These are phyloP conservation scores for Macrotus californicus DNA, from an alignment of 2,113 vertebrate genomes.

Conservation along the genomic window DNA sequence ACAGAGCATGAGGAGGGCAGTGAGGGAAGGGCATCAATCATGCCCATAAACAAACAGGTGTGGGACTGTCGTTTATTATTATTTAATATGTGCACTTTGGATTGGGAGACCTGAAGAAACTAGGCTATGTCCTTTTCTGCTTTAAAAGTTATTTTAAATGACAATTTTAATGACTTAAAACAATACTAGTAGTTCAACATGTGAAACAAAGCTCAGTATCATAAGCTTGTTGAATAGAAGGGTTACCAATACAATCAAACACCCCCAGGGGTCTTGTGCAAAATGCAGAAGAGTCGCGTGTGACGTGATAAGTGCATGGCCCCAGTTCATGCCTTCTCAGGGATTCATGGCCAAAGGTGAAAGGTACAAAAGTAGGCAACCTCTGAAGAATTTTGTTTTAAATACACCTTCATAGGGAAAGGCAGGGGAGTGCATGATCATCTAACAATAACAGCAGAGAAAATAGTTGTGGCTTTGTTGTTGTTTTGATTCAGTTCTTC, in stretches of 20 bases:
- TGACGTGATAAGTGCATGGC: not conserved
- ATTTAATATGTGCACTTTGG: not conserved
- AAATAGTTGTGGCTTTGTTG: not conserved
- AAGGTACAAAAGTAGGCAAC: not conserved
- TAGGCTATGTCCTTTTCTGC: not conserved
- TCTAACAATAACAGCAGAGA: not conserved
- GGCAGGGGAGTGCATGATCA: not conserved
- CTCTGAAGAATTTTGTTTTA: not conserved
- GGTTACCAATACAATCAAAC: not conserved
- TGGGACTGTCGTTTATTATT: not conserved
- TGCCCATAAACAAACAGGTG: not conserved
- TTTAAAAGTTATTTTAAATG: constrained; percentile 10
- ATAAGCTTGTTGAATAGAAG: not conserved
- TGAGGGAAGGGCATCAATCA: not conserved
- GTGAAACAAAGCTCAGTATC: not conserved
- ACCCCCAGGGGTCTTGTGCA: not conserved
- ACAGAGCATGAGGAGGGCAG: not conserved
- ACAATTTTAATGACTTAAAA: not conserved
- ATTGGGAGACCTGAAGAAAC: not conserved
- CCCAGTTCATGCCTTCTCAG: not conserved
- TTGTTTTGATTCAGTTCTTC: not conserved
- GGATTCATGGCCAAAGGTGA: not conserved
- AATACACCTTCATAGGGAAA: not conserved
- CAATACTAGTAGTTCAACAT: not conserved
- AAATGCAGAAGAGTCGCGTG: not conserved